Conservation (phyloP, 2,888 invertebrate genomes). For the Synergus japonicus region DNA sequence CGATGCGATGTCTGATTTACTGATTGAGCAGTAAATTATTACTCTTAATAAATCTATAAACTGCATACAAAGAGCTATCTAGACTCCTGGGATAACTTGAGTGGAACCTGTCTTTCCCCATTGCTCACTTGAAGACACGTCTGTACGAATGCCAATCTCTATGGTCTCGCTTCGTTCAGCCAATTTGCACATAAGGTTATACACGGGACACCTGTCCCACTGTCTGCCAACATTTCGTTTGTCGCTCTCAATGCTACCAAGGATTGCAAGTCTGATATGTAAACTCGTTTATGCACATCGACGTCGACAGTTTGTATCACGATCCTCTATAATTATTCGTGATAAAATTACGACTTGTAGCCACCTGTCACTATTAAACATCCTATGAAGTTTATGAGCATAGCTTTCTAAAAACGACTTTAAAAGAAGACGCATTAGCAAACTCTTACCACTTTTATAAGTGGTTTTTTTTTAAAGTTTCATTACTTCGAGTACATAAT, state of each 20-base stretch:
- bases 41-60: slow-evolving; percentile 19
- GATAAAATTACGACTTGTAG: background rate
- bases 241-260: background rate
- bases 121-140: slow-evolving; percentile 32
- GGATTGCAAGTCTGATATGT: slow-evolving; percentile 31
- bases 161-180: slow-evolving; percentile 18
- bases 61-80: slow-evolving; percentile 1
- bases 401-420: too few relatives aligned
- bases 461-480: too few relatives aligned
- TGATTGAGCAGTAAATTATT: slow-evolving; percentile 14
- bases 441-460: too few relatives aligned
- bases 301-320: slow-evolving; percentile 22
- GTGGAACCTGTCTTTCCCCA: slow-evolving; percentile 18
- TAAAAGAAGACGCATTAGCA: too few relatives aligned
- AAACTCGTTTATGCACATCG: slow-evolving; percentile 30
- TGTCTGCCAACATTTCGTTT: slow-evolving; percentile 37
- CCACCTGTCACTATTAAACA: background rate
- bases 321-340: slow-evolving; percentile 1
- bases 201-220: slow-evolving; percentile 31
- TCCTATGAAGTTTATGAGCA: background rate
- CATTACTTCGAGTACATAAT: too few relatives aligned
- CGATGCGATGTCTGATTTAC: background rate
- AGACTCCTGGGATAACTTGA: slow-evolving; percentile 30
- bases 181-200: slow-evolving; percentile 33
- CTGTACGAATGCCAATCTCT: slow-evolving; percentile 37